Evolutionary conservation across 2,888 invertebrate genomes (phyloP), one percentile per base, ranked within the genome.

Genomic region (Seira sanloemensis): DNA sequence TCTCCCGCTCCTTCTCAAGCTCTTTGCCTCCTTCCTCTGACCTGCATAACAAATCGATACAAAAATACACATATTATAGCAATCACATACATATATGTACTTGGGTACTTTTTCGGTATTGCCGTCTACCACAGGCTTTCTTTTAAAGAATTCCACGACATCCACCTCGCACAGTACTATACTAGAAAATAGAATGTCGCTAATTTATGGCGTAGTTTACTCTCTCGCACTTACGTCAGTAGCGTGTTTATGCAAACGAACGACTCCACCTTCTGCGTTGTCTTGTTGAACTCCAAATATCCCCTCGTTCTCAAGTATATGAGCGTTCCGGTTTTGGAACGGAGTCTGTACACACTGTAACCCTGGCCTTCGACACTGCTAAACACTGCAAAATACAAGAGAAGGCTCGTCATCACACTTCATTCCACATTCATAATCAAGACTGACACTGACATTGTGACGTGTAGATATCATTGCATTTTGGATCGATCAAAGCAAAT

Each of bases 191-290:
- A 46, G 12, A 46, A 9, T 46, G 12, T 9, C 5, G 12, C 12
- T 46, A 46, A 46, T 9, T 46, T 46, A 46, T 46, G 46, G 12
- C 12, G 12, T n/a, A n/a, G n/a, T 58, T 58, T 58, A 58, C 58
- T 58, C 5, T 18, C 16, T 58, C 19, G 24, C 25, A 91, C 92
- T 91, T 90, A 93, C 92, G 92, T 90, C 21, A 95, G 92, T 77
- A 96, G 92, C 83, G 95, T 95, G 91, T 97, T 97, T 78, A 97
- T 94, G 91, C 97, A 97, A 54, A 97, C 94, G 91, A 97, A 97
- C 86, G 96, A 96, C 90, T 95, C 95, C 25, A 96, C 95, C 85
- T 91, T 90, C 88, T 96, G 95, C 4, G 95, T 94, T 69, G 92
- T 92, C 90, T 93, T 94, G 90, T 96, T 96, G 87, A 95, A 94